Evolutionary conservation across 2,113 vertebrate species (phyloP).

Genomic region (Columbina picui): DNA sequence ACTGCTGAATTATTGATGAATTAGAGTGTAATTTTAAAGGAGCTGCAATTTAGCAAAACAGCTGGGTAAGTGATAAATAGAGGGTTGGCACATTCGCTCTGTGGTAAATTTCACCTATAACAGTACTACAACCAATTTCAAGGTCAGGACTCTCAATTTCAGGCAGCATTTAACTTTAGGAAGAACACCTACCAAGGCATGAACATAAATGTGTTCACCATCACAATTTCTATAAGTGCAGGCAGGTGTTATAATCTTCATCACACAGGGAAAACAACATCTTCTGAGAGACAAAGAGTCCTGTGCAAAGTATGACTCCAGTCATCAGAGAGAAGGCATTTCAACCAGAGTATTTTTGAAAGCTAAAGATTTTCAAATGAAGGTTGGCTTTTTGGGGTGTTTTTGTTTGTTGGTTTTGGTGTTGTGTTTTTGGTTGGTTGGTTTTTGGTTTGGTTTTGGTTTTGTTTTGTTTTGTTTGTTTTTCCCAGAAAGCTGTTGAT

Average conservation of each 20-base stretch:
- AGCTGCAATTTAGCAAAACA: slow-evolving; percentile 46
- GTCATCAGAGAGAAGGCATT: neutral
- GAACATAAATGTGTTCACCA: neutral
- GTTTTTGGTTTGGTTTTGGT: too few species aligned
- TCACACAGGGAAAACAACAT: neutral
- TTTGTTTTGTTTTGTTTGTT: neutral
- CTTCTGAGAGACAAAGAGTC: neutral
- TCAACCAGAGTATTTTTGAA: neutral
- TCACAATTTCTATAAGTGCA: neutral
- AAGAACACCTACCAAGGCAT: neutral
- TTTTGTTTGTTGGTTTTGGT: too few species aligned
- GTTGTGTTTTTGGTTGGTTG: too few species aligned
- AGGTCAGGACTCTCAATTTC: slow-evolving; percentile 1
- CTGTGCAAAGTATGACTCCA: neutral
- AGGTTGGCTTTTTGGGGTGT: too few species aligned
- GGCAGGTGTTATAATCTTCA: neutral
- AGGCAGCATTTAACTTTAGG: neutral
- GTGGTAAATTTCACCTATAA: neutral
- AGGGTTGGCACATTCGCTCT: neutral
- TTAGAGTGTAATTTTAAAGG: slow-evolving; percentile 32
- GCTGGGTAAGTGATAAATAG: slow-evolving; percentile 33
- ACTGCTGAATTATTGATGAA: slow-evolving; percentile 54
- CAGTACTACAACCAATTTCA: neutral
- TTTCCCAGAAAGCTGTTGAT: neutral
- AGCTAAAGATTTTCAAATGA: neutral